Conservation (phyloP, 1,140 invertebrate genomes). For the Rhizoglyphus robini region DNA sequence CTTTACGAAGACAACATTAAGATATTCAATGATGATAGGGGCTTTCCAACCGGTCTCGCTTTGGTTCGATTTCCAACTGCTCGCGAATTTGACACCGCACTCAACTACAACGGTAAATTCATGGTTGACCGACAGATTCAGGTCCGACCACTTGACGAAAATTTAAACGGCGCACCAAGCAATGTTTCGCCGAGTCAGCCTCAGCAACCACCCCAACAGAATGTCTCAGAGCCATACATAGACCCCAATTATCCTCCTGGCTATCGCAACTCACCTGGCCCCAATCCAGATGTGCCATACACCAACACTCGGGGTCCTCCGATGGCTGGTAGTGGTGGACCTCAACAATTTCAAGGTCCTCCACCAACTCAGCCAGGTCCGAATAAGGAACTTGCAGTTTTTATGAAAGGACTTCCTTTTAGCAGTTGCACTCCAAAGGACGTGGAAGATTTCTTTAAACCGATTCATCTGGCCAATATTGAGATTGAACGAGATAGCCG, state of each 20-base stretch:
- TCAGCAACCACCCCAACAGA: background rate
- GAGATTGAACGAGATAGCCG: conserved; percentile 50
- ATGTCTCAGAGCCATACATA: background rate
- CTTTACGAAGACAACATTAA: conserved; percentile 71
- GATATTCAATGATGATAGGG: conserved; percentile 61
- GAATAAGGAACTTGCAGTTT: conserved; percentile 32
- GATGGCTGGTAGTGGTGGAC: background rate
- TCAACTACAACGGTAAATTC: conserved; percentile 40
- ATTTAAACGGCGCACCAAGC: background rate
- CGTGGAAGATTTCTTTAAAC: conserved; percentile 56
- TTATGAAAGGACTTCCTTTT: conserved; percentile 53
- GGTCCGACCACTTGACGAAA: conserved; percentile 27
- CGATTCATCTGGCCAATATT: conserved; percentile 48
- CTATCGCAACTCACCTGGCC: background rate
- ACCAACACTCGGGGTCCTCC: background rate
- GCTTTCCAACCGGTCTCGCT: conserved; percentile 59
- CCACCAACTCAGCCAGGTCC: background rate
- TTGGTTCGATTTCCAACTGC: conserved; percentile 56
- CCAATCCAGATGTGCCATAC: background rate
- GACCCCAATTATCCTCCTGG: background rate
- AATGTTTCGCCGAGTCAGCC: background rate
- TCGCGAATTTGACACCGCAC: conserved; percentile 50
- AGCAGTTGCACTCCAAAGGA: conserved; percentile 55
- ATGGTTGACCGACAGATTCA: conserved; percentile 29
- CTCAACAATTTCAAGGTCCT: background rate